Percentiles rank a stretch among this genome's conserved stretches.
These are phyloP conservation scores for Drosophila setifemur DNA, from an alignment of 1,140 invertebrate species.

Conservation along the genomic window DNA sequence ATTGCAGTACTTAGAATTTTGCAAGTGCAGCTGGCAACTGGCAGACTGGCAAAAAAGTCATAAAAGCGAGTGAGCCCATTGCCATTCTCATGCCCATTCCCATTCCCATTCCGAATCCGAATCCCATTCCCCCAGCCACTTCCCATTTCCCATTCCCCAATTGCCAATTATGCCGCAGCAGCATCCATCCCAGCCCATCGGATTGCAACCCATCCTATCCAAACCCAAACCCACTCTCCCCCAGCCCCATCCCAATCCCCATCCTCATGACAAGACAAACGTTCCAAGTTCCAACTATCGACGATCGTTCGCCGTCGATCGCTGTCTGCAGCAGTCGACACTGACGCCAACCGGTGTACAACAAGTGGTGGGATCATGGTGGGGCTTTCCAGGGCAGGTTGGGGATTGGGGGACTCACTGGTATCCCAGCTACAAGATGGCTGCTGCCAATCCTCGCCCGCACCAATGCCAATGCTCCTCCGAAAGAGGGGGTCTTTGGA, in stretches of 20 bases:
- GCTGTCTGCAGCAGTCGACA: conserved; percentile 56
- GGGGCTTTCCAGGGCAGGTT: neutral
- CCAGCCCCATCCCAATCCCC: conserved; percentile 6
- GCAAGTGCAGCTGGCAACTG: conserved; percentile 14
- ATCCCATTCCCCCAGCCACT: conserved; percentile 47
- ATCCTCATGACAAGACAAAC: conserved; percentile 55
- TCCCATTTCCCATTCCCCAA: conserved; percentile 36
- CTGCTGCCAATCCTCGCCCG: conserved; percentile 63
- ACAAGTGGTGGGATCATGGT: neutral
- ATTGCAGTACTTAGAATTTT: neutral
- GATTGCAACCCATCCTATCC: neutral
- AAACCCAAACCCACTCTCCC: conserved; percentile 20
- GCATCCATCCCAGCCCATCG: conserved; percentile 13
- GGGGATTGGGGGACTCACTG: neutral
- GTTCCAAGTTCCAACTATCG: conserved; percentile 60
- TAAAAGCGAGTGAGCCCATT: conserved; percentile 68
- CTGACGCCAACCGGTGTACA: conserved; percentile 51
- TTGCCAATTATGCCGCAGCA: conserved; percentile 72
- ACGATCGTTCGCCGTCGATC: conserved; percentile 62
- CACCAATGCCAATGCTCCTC: conserved; percentile 18
- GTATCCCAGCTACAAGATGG: conserved; percentile 53
- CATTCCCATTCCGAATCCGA: conserved; percentile 1
- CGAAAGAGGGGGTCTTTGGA: neutral
- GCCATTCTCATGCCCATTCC: conserved; percentile 38
- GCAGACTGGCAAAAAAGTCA: conserved; percentile 51